These are phyloP conservation scores for Rhopalosiphum maidis DNA, from an alignment of 1,140 invertebrate genomes.

Conservation along the genomic window DNA sequence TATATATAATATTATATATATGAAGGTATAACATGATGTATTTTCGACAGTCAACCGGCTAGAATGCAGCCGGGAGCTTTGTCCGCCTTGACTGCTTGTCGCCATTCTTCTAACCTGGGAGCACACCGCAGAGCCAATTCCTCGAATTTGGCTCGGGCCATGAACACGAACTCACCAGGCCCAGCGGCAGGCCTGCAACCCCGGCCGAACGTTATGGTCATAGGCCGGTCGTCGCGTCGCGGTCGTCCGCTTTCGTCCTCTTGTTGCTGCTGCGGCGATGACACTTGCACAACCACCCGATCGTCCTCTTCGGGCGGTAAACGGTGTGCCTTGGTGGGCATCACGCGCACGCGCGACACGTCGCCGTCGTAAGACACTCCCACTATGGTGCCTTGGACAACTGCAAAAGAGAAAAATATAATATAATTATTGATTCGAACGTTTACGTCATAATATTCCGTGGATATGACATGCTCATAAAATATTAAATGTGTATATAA, in stretches of 20 bases:
- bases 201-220: constrained; percentile 45
- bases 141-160: constrained; percentile 46
- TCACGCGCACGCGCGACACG: constrained; percentile 41
- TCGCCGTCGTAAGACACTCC: constrained; percentile 51
- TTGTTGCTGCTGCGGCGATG: background rate
- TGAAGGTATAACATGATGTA: background rate
- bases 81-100: constrained; percentile 35
- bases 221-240: background rate
- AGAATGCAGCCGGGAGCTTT: constrained; percentile 46
- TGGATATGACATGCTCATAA: too few relatives aligned
- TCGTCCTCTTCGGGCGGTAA: constrained; percentile 51
- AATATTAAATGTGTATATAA: too few relatives aligned
- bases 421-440: background rate
- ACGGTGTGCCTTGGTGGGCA: constrained; percentile 48
- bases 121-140: constrained; percentile 48
- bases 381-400: constrained; percentile 51
- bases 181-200: constrained; percentile 49
- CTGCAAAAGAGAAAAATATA: background rate
- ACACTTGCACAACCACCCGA: background rate
- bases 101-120: constrained; percentile 45
- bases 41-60: background rate
- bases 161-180: constrained; percentile 42
- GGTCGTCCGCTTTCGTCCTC: background rate
- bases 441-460: too few relatives aligned
- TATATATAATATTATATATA: background rate